These are phyloP conservation scores for Rhamnusium bicolor DNA, from an alignment of 2,888 invertebrate genomes.

Conservation along the genomic window DNA sequence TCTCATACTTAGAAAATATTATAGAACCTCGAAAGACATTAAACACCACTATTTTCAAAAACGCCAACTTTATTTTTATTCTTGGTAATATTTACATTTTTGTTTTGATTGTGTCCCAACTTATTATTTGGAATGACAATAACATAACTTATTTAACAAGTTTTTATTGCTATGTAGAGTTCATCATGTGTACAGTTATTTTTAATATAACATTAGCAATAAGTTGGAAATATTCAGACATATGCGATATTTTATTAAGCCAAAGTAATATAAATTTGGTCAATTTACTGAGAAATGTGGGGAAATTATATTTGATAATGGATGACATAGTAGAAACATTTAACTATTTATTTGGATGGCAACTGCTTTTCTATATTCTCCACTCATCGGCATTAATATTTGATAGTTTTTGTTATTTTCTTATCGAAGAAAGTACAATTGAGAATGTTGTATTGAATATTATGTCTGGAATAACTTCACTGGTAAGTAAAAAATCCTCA, in stretches of 20 bases:
- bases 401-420: not conserved
- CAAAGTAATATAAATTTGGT: not conserved
- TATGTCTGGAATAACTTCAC: no score
- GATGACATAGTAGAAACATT: not conserved
- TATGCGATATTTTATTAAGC: not conserved
- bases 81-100: not conserved
- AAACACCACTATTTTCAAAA: not conserved
- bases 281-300: not conserved
- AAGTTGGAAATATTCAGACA: not conserved
- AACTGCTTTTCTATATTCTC: not conserved
- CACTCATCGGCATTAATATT: not conserved
- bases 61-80: not conserved
- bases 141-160: no score
- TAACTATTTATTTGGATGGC: constrained; percentile 14
- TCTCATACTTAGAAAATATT: not conserved
- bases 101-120: no score
- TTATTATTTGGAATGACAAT: no score
- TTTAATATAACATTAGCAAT: not conserved
- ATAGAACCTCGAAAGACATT: not conserved
- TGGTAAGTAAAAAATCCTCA: no score
- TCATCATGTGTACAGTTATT: not conserved
- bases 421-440: not conserved
- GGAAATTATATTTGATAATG: not conserved
- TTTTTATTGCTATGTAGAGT: not conserved
- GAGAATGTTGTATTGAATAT: no score